Evolutionary conservation across 1,140 invertebrate genomes (phyloP).

Genomic region (Palaemon carinicauda): DNA sequence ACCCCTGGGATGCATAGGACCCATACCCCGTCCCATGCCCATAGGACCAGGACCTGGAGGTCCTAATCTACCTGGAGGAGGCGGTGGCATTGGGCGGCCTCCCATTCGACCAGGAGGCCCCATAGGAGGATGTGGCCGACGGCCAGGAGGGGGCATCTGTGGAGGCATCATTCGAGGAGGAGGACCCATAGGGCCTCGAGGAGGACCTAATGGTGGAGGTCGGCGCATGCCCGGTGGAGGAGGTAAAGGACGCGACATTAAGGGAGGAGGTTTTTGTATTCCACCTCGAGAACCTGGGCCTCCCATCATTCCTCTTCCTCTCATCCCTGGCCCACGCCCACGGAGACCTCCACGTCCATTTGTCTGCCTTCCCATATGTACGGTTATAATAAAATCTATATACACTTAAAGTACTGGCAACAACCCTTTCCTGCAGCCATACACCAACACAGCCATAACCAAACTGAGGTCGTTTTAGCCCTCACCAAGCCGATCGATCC

Average conservation of each 20-base stretch:
- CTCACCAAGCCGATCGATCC: conserved; percentile 23
- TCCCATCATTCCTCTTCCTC: neutral
- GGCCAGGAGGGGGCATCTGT: conserved; percentile 34
- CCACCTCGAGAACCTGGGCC: conserved; percentile 22
- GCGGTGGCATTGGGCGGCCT: neutral
- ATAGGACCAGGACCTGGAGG: conserved; percentile 9
- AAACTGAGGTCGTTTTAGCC: neutral
- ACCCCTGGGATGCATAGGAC: conserved; percentile 24
- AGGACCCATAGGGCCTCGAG: conserved; percentile 30
- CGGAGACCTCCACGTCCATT: conserved; percentile 18
- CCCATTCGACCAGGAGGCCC: neutral
- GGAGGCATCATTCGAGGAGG: conserved; percentile 41
- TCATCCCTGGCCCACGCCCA: neutral
- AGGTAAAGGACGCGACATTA: conserved; percentile 49
- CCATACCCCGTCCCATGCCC: conserved; percentile 19
- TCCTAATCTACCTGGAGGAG: conserved; percentile 13
- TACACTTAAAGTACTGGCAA: neutral
- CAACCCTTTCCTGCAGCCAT: neutral
- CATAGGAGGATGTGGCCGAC: conserved; percentile 1
- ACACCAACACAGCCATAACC: neutral
- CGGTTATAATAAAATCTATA: neutral
- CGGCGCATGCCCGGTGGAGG: conserved; percentile 46
- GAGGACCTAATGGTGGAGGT: conserved; percentile 30
- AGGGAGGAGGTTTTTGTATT: conserved; percentile 39
- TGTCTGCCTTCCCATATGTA: conserved; percentile 20